Percentiles rank a stretch among this genome's conserved stretches.
Conservation (phyloP, 2,113 vertebrate species). For the Cepphus grylle region DNA sequence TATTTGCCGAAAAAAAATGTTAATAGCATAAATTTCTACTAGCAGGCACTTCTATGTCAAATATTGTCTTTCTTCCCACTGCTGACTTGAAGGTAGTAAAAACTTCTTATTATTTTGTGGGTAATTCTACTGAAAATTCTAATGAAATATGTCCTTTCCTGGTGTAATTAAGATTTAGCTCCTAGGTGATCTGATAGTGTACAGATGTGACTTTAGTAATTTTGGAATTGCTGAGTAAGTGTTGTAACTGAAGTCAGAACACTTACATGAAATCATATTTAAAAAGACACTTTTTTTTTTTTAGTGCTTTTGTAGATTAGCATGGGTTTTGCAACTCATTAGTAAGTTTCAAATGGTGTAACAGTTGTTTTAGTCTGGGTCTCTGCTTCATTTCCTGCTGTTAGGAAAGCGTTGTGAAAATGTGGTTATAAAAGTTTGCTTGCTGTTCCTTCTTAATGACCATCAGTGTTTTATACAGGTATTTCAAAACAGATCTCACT, state of each 20-base stretch:
- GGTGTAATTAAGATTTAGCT: neutral
- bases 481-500: neutral
- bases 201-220: neutral
- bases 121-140: neutral
- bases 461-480: neutral
- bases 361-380: neutral
- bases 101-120: neutral
- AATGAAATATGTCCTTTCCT: neutral
- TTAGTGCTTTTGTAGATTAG: neutral
- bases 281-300: neutral
- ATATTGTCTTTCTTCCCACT: neutral
- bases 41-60: neutral
- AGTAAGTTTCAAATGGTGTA: neutral
- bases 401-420: neutral
- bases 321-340: neutral
- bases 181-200: neutral
- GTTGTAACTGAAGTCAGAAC: neutral
- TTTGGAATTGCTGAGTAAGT: neutral
- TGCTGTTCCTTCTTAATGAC: neutral
- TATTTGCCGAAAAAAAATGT: neutral
- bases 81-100: neutral
- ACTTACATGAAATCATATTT: neutral
- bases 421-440: neutral
- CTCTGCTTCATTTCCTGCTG: neutral
- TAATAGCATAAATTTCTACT: neutral